Conservation (phyloP, 2,797 vertebrate genomes). For the Muscicapa comitata region DNA sequence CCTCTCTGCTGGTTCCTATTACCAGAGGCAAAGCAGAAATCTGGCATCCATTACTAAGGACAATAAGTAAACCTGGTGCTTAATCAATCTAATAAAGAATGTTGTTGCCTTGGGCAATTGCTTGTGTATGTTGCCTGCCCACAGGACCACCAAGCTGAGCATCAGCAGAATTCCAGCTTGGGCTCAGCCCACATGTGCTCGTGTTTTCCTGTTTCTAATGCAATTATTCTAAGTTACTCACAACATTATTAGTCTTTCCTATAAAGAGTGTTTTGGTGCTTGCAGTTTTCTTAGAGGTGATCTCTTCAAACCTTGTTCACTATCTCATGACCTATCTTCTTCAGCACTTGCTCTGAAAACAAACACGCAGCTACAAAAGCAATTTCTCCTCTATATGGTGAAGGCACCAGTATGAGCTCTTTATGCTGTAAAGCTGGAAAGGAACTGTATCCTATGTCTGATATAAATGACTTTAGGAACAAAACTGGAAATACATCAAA, state of each 20-base stretch:
- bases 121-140: slow-evolving; percentile 23
- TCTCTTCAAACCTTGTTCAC: not conserved
- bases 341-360: slow-evolving; percentile 22
- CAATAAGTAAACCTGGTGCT: slow-evolving; percentile 56
- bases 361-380: not conserved
- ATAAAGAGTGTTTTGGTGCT: not conserved
- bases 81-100: slow-evolving; percentile 55
- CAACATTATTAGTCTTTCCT: slow-evolving; percentile 19
- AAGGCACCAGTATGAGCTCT: not conserved
- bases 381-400: not conserved
- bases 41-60: slow-evolving; percentile 42
- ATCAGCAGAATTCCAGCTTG: not conserved
- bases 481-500: not conserved
- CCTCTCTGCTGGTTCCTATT: slow-evolving; percentile 28
- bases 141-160: slow-evolving; percentile 28
- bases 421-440: not conserved
- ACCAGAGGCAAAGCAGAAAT: slow-evolving; percentile 29
- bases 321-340: slow-evolving; percentile 23
- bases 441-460: not conserved
- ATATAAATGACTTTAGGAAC: not conserved
- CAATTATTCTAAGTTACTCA: slow-evolving; percentile 48
- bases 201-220: slow-evolving; percentile 18
- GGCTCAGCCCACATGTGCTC: not conserved
- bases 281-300: not conserved
- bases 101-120: slow-evolving; percentile 45